Percentiles rank a stretch among this genome's conserved stretches.
These are phyloP conservation scores for Parasteatoda lunata DNA, from an alignment of 2,888 invertebrate species.

Conservation along the genomic window DNA sequence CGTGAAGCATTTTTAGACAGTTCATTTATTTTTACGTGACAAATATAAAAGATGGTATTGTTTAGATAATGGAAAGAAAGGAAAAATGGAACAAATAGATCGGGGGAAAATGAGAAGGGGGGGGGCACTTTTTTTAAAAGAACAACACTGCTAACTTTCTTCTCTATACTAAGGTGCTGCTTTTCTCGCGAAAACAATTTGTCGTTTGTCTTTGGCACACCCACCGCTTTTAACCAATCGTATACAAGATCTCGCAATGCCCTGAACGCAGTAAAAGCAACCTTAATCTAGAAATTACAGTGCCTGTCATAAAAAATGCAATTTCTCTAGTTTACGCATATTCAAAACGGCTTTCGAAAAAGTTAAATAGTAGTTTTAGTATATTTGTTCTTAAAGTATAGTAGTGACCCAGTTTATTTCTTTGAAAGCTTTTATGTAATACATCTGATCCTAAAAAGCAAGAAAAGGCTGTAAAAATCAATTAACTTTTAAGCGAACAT, in stretches of 20 bases:
- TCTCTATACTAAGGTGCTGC: background rate
- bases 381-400: background rate
- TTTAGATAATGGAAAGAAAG: background rate
- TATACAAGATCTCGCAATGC: background rate
- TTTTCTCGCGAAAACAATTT: conserved; percentile 24
- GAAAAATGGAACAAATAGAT: background rate
- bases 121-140: conserved; percentile 6
- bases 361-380: background rate
- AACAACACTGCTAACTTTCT: background rate
- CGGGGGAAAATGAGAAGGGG: background rate
- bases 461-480: too few relatives aligned
- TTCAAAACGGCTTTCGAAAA: background rate
- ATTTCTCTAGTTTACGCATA: background rate
- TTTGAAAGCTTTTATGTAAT: too few relatives aligned
- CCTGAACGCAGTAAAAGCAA: background rate
- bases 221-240: background rate
- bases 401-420: background rate
- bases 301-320: background rate
- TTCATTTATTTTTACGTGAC: background rate
- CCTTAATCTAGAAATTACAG: conserved; percentile 7
- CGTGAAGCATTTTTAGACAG: background rate
- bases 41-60: background rate
- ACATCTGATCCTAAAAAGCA: too few relatives aligned
- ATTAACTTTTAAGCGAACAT: too few relatives aligned
- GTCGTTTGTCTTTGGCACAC: conserved; percentile 8